A percentile compares a stretch with the other conserved stretches of the same genome.
Evolutionary conservation across 2,888 invertebrate genomes (phyloP).

Genomic region (Nemotelus nigrinus): DNA sequence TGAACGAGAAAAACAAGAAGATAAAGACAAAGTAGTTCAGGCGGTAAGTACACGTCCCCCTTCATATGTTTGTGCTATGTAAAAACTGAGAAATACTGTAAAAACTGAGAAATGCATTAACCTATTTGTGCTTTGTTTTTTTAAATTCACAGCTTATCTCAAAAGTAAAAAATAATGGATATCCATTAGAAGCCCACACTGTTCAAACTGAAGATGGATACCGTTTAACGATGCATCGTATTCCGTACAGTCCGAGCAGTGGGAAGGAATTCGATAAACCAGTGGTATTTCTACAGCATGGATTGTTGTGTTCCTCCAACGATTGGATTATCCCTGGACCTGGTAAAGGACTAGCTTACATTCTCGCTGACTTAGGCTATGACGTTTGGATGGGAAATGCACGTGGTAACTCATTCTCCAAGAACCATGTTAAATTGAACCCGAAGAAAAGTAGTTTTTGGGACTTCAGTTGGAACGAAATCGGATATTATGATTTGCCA

Average conservation of each 20-base stretch:
- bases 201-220: constrained; percentile 28
- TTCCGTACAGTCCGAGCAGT: constrained; percentile 3
- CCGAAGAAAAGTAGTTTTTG: constrained; percentile 59
- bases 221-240: constrained; percentile 21
- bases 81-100: too few species aligned
- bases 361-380: constrained; percentile 66
- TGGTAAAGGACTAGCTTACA: constrained; percentile 68
- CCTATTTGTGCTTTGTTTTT: too few species aligned
- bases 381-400: constrained; percentile 74
- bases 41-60: background rate
- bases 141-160: too few species aligned
- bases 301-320: constrained; percentile 78
- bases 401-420: constrained; percentile 72
- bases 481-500: constrained; percentile 69
- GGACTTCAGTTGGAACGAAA: constrained; percentile 70
- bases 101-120: too few species aligned
- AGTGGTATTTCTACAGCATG: constrained; percentile 73
- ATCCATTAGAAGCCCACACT: constrained; percentile 10
- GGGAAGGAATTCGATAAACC: constrained; percentile 47
- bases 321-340: constrained; percentile 78
- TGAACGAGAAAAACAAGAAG: constrained; percentile 15
- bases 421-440: constrained; percentile 65
- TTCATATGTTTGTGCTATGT: too few species aligned
- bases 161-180: background rate
- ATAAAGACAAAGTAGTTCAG: background rate